These are phyloP conservation scores for Palythoa grandis DNA, from an alignment of 92 coral and sea anemone species.

Conservation along the genomic window DNA sequence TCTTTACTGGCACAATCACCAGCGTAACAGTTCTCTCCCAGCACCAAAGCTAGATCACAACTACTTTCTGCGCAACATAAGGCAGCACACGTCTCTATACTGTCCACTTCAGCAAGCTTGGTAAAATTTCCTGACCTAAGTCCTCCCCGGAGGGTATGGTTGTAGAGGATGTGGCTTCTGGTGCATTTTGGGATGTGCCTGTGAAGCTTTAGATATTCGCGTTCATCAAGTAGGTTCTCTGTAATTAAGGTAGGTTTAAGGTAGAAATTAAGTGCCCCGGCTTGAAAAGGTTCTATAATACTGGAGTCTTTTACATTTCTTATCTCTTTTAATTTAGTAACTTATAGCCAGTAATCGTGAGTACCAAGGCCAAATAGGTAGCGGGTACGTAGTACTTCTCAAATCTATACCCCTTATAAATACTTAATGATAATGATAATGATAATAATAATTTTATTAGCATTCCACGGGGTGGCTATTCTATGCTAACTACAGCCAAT, in stretches of 20 bases:
- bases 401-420: no score
- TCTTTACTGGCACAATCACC: conserved; percentile 97
- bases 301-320: no score
- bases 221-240: conserved; percentile 80
- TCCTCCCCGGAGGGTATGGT: conserved; percentile 95
- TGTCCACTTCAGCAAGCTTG: conserved; percentile 94
- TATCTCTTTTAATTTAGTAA: no score
- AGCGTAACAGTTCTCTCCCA: conserved; percentile 96
- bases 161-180: conserved; percentile 93
- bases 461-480: no score
- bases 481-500: no score
- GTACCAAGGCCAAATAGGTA: no score
- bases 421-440: no score
- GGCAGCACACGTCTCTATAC: conserved; percentile 99
- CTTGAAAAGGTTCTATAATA: no score
- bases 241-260: not conserved
- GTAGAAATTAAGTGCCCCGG: not conserved
- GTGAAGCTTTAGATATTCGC: conserved; percentile 63
- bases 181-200: conserved; percentile 86
- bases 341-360: no score
- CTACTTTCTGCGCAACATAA: conserved; percentile 94
- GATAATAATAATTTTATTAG: no score
- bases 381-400: no score
- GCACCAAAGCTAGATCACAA: conserved; percentile 91
- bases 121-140: conserved; percentile 98